Percentiles rank a stretch among this genome's conserved stretches.
phyloP scores from a whole-genome alignment of 2,888 invertebrate genomes.

The Chydorus sphaericus region DNA sequence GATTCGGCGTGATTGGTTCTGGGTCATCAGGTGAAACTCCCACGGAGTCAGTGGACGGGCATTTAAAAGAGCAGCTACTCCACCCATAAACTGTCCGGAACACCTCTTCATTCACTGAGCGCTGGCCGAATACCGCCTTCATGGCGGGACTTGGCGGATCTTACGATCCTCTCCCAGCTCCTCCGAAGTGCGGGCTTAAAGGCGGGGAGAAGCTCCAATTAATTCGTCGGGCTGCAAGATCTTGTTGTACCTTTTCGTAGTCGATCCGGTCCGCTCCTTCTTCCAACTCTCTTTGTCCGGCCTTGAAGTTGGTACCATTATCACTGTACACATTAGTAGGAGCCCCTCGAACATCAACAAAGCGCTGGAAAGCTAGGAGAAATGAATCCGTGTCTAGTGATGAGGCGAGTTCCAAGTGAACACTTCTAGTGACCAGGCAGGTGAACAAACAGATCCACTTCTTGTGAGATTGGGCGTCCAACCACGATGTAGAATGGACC shows the following conservation, averaged over 20 bases:
- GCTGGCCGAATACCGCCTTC: not conserved
- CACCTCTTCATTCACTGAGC: not conserved
- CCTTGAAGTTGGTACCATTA: slow-evolving; percentile 17
- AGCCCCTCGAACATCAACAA: slow-evolving; percentile 12
- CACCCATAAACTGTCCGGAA: not conserved
- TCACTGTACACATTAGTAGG: slow-evolving; percentile 15
- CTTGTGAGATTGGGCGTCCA: slow-evolving; percentile 7
- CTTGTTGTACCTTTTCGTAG: not conserved
- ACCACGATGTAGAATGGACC: slow-evolving; percentile 9
- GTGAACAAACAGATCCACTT: slow-evolving; percentile 13
- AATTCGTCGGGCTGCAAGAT: not conserved
- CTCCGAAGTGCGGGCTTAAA: slow-evolving; percentile 12
- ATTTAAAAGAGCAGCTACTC: not conserved
- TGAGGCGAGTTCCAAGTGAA: slow-evolving; percentile 11
- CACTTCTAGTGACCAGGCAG: slow-evolving; percentile 11
- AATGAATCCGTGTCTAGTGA: slow-evolving; percentile 1
- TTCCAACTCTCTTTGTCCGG: not conserved
- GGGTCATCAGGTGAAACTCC: slow-evolving; percentile 14
- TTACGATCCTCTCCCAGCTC: slow-evolving; percentile 14
- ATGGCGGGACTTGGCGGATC: slow-evolving; percentile 7
- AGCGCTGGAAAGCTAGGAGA: slow-evolving; percentile 6
- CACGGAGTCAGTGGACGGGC: too few species aligned
- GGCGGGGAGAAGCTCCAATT: slow-evolving; percentile 16
- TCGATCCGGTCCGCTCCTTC: not conserved
- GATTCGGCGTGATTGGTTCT: slow-evolving; percentile 15